These are phyloP conservation scores for Stichodactyla mertensii DNA, from an alignment of 64 coral and sea anemone species.

Conservation along the genomic window DNA sequence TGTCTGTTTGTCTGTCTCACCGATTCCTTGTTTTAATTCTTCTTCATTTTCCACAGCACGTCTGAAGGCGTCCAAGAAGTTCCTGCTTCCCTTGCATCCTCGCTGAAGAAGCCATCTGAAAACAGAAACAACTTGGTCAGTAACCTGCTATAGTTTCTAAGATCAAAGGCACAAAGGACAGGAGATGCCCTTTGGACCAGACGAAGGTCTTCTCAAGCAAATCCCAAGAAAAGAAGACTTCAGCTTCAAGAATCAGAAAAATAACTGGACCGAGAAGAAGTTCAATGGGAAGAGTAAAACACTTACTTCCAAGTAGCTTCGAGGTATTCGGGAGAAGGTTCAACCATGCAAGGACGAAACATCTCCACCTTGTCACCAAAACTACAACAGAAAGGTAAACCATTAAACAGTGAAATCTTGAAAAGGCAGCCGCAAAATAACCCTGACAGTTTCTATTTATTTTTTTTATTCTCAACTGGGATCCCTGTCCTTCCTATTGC, in stretches of 20 bases:
- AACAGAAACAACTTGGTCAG: neutral
- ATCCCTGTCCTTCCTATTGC: too few species aligned
- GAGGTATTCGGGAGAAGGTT: conserved; percentile 90
- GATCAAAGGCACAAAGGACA: too few species aligned
- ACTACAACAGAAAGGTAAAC: conserved; percentile 36
- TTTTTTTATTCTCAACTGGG: too few species aligned
- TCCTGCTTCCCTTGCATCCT: conserved; percentile 79
- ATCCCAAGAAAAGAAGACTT: too few species aligned
- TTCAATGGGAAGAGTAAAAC: too few species aligned
- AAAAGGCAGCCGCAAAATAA: neutral
- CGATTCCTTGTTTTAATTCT: conserved; percentile 73
- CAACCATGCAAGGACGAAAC: conserved; percentile 93
- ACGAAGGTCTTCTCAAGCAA: too few species aligned
- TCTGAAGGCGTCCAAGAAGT: conserved; percentile 84
- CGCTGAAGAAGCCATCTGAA: conserved; percentile 84
- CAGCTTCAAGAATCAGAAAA: too few species aligned
- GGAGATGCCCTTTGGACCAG: too few species aligned
- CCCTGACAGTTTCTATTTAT: too few species aligned
- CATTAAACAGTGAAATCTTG: neutral
- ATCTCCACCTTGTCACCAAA: conserved; percentile 85
- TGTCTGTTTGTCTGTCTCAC: conserved; percentile 14
- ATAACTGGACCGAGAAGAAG: too few species aligned
- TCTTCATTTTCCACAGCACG: conserved; percentile 92
- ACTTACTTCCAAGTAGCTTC: conserved; percentile 98
- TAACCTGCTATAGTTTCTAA: too few species aligned